phyloP scores from a whole-genome alignment of 2,888 invertebrate species.

The Drosophila engyochracea region DNA sequence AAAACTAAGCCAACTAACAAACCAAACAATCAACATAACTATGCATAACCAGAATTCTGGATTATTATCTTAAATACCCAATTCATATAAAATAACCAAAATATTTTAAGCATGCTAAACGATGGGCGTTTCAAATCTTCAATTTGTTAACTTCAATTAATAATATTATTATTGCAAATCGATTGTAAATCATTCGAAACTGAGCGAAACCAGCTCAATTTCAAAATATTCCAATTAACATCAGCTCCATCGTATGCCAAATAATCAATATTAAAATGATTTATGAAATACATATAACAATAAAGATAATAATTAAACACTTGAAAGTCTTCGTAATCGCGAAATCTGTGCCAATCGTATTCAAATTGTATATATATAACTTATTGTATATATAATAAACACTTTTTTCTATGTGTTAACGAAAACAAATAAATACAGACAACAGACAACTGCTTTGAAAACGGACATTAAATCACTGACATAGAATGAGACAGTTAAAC shows the following conservation, averaged over 20 bases:
- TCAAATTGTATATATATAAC: constrained; percentile 56
- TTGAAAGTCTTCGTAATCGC: constrained; percentile 51
- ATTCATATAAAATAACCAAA: constrained; percentile 13
- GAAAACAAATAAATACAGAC: constrained; percentile 11
- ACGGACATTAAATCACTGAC: neutral
- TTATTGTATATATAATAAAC: constrained; percentile 60
- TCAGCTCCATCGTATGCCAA: constrained; percentile 14
- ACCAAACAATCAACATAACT: constrained; percentile 15
- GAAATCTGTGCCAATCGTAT: constrained; percentile 84
- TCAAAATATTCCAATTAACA: constrained; percentile 12
- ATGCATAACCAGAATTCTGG: constrained; percentile 32
- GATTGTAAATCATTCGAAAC: constrained; percentile 34
- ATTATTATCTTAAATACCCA: constrained; percentile 23
- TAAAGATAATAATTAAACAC: constrained; percentile 41
- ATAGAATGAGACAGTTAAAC: constrained; percentile 3
- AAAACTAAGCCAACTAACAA: constrained; percentile 46
- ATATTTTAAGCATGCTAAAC: constrained; percentile 5
- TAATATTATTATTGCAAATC: neutral
- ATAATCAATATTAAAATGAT: constrained; percentile 26
- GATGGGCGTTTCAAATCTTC: constrained; percentile 16
- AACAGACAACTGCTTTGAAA: constrained; percentile 29
- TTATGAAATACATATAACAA: constrained; percentile 22
- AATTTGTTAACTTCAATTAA: neutral
- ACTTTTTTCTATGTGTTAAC: constrained; percentile 67
- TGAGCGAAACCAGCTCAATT: constrained; percentile 2